Percentiles rank a stretch among this genome's conserved stretches.
phyloP scores from a whole-genome alignment of 2,797 vertebrate genomes.

The Platalea minor region DNA sequence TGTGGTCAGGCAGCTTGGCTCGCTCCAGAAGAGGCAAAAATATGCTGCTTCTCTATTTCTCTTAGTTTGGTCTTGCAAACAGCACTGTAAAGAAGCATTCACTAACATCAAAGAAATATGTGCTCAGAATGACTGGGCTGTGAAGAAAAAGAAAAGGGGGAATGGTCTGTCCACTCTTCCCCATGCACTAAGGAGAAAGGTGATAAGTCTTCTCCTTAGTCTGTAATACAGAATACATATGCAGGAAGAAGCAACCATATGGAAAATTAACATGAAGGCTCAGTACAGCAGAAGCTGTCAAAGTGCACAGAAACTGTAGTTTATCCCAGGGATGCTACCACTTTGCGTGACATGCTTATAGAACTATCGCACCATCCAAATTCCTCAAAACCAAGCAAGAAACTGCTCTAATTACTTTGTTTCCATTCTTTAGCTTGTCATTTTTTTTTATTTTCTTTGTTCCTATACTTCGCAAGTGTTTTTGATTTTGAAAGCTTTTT shows the following conservation, averaged over 20 bases:
- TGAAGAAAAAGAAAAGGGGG: not conserved
- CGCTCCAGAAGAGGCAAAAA: not conserved
- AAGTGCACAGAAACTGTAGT: not conserved
- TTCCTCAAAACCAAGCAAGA: slow-evolving; percentile 17
- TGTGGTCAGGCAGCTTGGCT: not conserved
- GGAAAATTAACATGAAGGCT: not conserved
- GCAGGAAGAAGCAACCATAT: not conserved
- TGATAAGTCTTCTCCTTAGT: not conserved
- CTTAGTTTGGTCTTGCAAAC: not conserved
- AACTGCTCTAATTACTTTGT: slow-evolving; percentile 13
- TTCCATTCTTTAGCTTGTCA: not conserved
- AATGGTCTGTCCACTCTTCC: not conserved
- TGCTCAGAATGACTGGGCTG: not conserved
- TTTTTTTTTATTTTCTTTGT: slow-evolving; percentile 11
- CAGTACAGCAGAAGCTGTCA: not conserved
- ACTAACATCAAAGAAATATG: not conserved
- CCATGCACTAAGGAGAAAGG: not conserved
- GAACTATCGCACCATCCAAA: not conserved
- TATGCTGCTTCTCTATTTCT: not conserved
- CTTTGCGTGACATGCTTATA: not conserved
- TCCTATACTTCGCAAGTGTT: not conserved
- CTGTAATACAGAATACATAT: not conserved
- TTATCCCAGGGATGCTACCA: not conserved
- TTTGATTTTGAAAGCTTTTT: slow-evolving; percentile 5
- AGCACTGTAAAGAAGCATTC: not conserved